Evolutionary conservation across 2,113 vertebrate species (phyloP).

Genomic region (Nothobranchius kuhntae): DNA sequence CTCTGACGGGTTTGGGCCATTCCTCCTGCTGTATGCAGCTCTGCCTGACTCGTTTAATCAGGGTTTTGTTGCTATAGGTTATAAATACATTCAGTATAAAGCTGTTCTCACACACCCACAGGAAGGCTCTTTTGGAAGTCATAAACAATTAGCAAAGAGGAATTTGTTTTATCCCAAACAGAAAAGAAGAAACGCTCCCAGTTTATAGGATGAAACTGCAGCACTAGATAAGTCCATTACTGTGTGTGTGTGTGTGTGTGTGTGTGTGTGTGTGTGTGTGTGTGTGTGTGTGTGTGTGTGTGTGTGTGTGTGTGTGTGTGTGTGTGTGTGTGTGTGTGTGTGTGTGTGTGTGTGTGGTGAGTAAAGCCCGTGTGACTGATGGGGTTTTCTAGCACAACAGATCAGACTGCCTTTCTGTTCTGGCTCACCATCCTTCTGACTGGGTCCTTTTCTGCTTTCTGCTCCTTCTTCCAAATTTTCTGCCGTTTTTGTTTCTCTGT

Average conservation of each 20-base stretch:
- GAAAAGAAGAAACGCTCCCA: slow-evolving; percentile 22
- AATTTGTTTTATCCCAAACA: slow-evolving; percentile 41
- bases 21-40: not conserved
- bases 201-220: slow-evolving; percentile 48
- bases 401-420: slow-evolving; percentile 48
- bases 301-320: slow-evolving; percentile 31
- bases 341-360: slow-evolving; percentile 28
- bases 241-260: slow-evolving; percentile 32
- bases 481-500: not conserved
- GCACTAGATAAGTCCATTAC: slow-evolving; percentile 59
- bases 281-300: slow-evolving; percentile 26
- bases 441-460: slow-evolving; percentile 10
- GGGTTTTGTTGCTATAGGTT: not conserved
- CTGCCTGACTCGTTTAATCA: not conserved
- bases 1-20: not conserved
- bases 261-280: slow-evolving; percentile 26
- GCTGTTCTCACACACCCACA: not conserved
- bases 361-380: slow-evolving; percentile 64
- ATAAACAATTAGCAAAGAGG: slow-evolving; percentile 32
- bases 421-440: slow-evolving; percentile 27
- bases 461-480: slow-evolving; percentile 12
- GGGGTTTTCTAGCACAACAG: slow-evolving; percentile 56
- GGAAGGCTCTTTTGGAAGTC: slow-evolving; percentile 35
- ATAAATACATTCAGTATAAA: slow-evolving; percentile 10
- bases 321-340: slow-evolving; percentile 15